Conservation (phyloP, 2,797 vertebrate genomes). For the Dallia pectoralis region DNA sequence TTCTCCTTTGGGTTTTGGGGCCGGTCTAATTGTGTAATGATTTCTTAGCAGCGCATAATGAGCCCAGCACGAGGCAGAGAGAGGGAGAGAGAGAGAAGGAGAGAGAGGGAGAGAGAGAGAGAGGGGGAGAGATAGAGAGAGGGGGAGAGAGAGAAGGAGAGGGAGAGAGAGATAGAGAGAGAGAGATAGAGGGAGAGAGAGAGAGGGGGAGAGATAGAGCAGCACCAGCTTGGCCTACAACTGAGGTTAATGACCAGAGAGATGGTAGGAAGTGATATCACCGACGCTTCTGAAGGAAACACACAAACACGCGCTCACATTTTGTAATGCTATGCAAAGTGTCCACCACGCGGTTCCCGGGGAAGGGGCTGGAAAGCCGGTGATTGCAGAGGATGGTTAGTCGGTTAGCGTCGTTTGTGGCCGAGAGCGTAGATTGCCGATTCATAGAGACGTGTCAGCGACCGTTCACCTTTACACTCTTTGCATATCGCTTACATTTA, state of each 20-base stretch:
- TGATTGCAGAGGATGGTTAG: constrained; percentile 31
- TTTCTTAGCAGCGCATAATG: constrained; percentile 41
- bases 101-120: too few species aligned
- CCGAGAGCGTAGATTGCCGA: not conserved
- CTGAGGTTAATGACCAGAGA: constrained; percentile 65
- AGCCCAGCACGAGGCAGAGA: constrained; percentile 38
- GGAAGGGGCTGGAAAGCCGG: constrained; percentile 5
- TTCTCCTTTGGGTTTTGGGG: constrained; percentile 46
- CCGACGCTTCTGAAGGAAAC: constrained; percentile 37
- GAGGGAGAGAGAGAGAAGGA: too few species aligned
- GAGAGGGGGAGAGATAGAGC: too few species aligned
- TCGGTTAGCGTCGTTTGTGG: constrained; percentile 5
- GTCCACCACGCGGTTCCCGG: not conserved
- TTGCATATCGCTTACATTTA: not conserved
- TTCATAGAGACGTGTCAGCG: not conserved
- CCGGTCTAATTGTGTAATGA: constrained; percentile 50
- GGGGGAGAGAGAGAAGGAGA: too few species aligned
- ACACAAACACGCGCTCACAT: constrained; percentile 14
- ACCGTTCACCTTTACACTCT: not conserved
- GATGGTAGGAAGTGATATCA: constrained; percentile 71
- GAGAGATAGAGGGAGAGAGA: too few species aligned
- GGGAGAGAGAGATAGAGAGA: too few species aligned
- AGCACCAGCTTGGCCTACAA: constrained; percentile 60
- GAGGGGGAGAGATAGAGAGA: too few species aligned
- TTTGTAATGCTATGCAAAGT: not conserved